Conservation (phyloP, 2,888 invertebrate genomes). For the Xanthorhoe designata region DNA sequence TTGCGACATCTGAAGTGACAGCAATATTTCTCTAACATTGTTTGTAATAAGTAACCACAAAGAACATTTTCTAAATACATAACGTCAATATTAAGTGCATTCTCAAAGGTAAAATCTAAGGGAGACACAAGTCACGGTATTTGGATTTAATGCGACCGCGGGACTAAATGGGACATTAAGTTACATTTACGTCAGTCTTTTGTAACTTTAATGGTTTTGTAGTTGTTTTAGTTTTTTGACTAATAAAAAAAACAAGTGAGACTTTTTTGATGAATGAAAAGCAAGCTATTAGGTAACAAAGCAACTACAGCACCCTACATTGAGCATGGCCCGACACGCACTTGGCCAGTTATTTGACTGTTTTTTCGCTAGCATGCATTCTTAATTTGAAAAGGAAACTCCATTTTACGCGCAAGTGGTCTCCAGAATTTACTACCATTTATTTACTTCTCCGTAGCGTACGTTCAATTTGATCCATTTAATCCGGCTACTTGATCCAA, state of each 20-base stretch:
- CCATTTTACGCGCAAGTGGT: constrained; percentile 19
- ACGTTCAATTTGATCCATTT: constrained; percentile 34
- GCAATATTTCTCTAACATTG: too few relatives aligned
- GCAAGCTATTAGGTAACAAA: too few relatives aligned
- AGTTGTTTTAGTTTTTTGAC: constrained; percentile 6
- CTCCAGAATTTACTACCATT: constrained; percentile 25
- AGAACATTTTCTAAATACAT: constrained; percentile 11
- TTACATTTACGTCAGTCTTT: constrained; percentile 28
- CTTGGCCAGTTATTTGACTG: too few relatives aligned
- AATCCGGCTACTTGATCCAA: constrained; percentile 66
- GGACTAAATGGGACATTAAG: constrained; percentile 25
- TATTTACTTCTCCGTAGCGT: constrained; percentile 23
- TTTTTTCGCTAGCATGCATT: neutral
- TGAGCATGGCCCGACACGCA: too few relatives aligned
- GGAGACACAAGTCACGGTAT: constrained; percentile 34
- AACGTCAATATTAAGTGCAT: constrained; percentile 5
- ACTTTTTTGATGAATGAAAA: too few relatives aligned
- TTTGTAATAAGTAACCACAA: constrained; percentile 1
- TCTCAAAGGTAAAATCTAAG: constrained; percentile 23
- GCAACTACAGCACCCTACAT: too few relatives aligned
- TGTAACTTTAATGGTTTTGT: constrained; percentile 26
- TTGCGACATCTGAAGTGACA: too few relatives aligned
- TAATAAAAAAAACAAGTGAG: too few relatives aligned
- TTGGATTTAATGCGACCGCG: constrained; percentile 28
- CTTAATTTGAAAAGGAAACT: constrained; percentile 28